Conservation (phyloP, 2,797 vertebrate genomes). For the Periparus ater region DNA sequence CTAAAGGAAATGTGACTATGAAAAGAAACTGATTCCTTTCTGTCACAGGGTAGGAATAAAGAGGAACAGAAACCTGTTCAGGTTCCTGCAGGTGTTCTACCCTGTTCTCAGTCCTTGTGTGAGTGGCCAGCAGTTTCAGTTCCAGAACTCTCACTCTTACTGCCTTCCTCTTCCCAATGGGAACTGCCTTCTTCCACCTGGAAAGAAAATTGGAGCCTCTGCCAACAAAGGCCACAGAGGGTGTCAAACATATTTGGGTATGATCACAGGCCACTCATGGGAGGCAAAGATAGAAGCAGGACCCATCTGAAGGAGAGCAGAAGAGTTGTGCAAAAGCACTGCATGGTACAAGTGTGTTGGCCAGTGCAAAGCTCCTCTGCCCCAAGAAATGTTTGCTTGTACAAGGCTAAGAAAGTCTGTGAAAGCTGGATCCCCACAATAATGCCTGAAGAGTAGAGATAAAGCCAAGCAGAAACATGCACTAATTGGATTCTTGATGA, state of each 20-base stretch:
- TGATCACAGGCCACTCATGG: neutral
- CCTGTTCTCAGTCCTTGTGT: neutral
- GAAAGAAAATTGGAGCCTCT: neutral
- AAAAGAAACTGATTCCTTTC: neutral
- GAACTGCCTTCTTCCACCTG: neutral
- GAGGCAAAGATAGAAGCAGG: neutral
- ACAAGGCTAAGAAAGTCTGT: neutral
- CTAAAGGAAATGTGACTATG: neutral
- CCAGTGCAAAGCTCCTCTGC: neutral
- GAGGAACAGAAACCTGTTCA: neutral
- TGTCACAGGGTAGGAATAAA: neutral
- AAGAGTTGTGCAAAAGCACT: neutral
- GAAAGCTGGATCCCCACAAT: neutral
- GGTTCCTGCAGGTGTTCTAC: neutral
- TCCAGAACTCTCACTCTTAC: accelerated
- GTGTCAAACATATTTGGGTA: neutral
- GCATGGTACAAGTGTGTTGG: neutral
- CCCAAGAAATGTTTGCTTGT: neutral
- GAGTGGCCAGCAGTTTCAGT: neutral
- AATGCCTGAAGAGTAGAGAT: neutral
- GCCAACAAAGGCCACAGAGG: neutral
- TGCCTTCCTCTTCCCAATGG: neutral
- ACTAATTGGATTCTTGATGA: neutral
- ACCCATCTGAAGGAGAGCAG: neutral
- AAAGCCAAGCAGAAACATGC: neutral